Percentiles rank a stretch among this genome's conserved stretches.
These are phyloP conservation scores for Gerris lacustris DNA, from an alignment of 2,888 invertebrate species.

Conservation along the genomic window DNA sequence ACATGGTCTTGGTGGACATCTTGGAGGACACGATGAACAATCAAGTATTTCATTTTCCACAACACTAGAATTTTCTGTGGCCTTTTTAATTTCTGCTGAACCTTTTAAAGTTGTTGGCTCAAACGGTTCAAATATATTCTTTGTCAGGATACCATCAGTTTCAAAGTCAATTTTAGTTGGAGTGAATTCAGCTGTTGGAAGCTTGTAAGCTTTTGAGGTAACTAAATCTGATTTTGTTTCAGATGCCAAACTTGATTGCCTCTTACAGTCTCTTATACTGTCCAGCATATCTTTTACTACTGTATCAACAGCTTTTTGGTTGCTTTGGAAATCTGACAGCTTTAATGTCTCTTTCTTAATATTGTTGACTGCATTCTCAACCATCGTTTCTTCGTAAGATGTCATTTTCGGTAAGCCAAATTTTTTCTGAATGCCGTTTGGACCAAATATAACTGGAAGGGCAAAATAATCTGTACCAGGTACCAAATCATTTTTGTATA, in stretches of 20 bases:
- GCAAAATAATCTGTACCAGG: slow-evolving; percentile 24
- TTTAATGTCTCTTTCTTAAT: slow-evolving; percentile 20
- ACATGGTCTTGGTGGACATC: not conserved
- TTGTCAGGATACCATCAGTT: not conserved
- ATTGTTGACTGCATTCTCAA: slow-evolving; percentile 19
- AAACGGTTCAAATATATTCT: not conserved
- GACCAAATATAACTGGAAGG: slow-evolving; percentile 22
- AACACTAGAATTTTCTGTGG: too few relatives aligned
- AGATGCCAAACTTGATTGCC: not conserved
- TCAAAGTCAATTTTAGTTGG: not conserved
- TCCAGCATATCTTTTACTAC: not conserved
- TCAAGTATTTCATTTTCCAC: not conserved
- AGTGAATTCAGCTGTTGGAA: too few relatives aligned
- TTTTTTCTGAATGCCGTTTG: slow-evolving; percentile 20
- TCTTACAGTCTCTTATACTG: not conserved
- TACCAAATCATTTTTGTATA: slow-evolving; percentile 19
- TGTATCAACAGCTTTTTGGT: not conserved
- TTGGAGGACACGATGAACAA: not conserved
- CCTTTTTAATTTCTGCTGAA: too few relatives aligned
- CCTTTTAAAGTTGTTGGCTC: not conserved
- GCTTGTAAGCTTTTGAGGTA: not conserved
- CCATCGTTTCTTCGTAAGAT: slow-evolving; percentile 20
- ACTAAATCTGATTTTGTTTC: not conserved
- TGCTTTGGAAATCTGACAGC: slow-evolving; percentile 4
- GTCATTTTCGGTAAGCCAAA: slow-evolving; percentile 22